phyloP scores from a whole-genome alignment of 2,113 vertebrate genomes.

The Lonchura striata region DNA sequence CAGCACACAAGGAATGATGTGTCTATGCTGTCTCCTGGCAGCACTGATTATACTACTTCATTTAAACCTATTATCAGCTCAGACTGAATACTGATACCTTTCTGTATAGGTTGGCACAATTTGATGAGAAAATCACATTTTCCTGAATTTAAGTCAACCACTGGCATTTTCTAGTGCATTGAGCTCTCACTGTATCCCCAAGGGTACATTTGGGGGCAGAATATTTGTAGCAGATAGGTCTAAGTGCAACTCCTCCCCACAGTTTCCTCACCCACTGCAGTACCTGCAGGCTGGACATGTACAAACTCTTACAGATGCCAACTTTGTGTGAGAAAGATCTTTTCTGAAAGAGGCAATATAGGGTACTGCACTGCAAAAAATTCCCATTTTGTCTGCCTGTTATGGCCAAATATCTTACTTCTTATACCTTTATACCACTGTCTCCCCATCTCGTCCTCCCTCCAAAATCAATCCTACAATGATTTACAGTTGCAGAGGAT shows the following conservation, averaged over 20 bases:
- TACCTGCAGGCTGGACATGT: background rate
- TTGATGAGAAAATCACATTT: background rate
- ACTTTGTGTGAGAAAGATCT: background rate
- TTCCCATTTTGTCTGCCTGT: background rate
- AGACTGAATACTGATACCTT: conserved; percentile 1
- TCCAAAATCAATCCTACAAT: background rate
- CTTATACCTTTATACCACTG: background rate
- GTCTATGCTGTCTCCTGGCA: background rate
- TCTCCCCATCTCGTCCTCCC: background rate
- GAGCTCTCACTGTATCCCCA: background rate
- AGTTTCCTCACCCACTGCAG: background rate
- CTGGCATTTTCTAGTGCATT: background rate
- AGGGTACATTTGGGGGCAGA: background rate
- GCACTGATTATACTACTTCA: background rate
- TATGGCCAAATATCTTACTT: background rate
- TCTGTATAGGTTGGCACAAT: background rate
- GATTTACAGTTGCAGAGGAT: conserved; percentile 9
- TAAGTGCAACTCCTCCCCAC: background rate
- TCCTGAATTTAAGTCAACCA: background rate
- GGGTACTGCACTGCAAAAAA: background rate
- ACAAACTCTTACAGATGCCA: background rate
- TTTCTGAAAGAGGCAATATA: background rate
- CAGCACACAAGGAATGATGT: background rate
- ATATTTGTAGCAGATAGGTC: fast-evolving
- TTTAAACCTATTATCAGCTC: conserved; percentile 3